phyloP scores from a whole-genome alignment of 2,113 vertebrate genomes.

The Mola mola region DNA sequence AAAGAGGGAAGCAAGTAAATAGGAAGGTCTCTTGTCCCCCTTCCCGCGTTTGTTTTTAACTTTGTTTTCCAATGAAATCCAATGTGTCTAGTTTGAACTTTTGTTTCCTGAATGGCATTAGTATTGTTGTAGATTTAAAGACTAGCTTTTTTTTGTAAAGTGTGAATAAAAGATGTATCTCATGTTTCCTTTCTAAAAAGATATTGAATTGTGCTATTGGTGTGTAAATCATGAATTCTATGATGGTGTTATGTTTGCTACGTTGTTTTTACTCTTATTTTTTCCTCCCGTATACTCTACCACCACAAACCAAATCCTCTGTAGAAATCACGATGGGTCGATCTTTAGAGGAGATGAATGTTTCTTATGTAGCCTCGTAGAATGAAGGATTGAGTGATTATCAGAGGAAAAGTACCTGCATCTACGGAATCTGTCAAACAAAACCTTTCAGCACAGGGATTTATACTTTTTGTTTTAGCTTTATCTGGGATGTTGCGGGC shows the following conservation, averaged over 20 bases:
- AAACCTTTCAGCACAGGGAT: constrained; percentile 48
- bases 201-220: constrained; percentile 90
- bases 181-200: constrained; percentile 90
- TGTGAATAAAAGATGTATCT: constrained; percentile 98
- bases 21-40: constrained; percentile 79
- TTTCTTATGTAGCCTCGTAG: constrained; percentile 28
- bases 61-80: constrained; percentile 85
- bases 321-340: constrained; percentile 51
- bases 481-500: constrained; percentile 67
- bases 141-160: constrained; percentile 89
- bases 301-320: constrained; percentile 68
- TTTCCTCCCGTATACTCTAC: constrained; percentile 16
- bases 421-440: too few species aligned
- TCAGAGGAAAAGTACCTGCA: constrained; percentile 18
- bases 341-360: constrained; percentile 38
- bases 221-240: constrained; percentile 90
- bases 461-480: constrained; percentile 52
- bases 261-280: constrained; percentile 66
- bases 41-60: constrained; percentile 70
- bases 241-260: constrained; percentile 72
- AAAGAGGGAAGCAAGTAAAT: constrained; percentile 68
- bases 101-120: constrained; percentile 89
- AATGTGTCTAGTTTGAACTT: constrained; percentile 88
- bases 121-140: constrained; percentile 88
- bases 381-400: constrained; percentile 25